Conservation (phyloP, 1,140 invertebrate species). For the Drosophila rhopaloa region DNA sequence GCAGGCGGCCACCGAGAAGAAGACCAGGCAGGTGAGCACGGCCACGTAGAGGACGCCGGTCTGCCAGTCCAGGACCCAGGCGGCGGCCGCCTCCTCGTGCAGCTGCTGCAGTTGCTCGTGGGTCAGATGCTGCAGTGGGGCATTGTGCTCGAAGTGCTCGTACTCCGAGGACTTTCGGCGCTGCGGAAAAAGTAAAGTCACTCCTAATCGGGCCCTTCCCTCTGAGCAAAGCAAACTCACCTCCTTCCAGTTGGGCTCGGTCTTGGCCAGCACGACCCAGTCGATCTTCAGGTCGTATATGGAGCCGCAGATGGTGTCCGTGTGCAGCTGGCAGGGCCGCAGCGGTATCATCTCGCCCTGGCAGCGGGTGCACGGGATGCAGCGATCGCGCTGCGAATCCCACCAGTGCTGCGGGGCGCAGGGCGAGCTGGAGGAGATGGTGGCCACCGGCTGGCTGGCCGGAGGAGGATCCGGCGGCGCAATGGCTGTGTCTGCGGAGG, state of each 20-base stretch:
- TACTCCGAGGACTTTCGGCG: conserved; percentile 79
- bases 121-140: conserved; percentile 69
- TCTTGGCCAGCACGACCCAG: conserved; percentile 78
- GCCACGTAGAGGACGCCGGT: conserved; percentile 87
- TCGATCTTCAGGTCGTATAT: conserved; percentile 83
- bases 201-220: too few relatives aligned
- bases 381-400: conserved; percentile 72
- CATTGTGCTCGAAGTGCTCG: conserved; percentile 62
- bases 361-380: conserved; percentile 76
- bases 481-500: conserved; percentile 8
- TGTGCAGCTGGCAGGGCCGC: conserved; percentile 80
- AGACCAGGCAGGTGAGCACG: conserved; percentile 87
- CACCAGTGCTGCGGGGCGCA: conserved; percentile 82
- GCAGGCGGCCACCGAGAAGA: conserved; percentile 88
- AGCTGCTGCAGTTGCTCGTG: conserved; percentile 79
- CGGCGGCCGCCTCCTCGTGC: conserved; percentile 72
- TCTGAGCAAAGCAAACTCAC: conserved; percentile 37
- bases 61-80: conserved; percentile 86
- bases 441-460: neutral
- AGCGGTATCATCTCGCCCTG: conserved; percentile 77
- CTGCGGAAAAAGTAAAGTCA: conserved; percentile 23
- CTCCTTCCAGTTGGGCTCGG: conserved; percentile 84
- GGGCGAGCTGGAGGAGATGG: conserved; percentile 44
- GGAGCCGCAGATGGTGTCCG: conserved; percentile 79
- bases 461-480: neutral